These are phyloP conservation scores for Linyphia triangularis DNA, from an alignment of 2,888 invertebrate species.

Conservation along the genomic window DNA sequence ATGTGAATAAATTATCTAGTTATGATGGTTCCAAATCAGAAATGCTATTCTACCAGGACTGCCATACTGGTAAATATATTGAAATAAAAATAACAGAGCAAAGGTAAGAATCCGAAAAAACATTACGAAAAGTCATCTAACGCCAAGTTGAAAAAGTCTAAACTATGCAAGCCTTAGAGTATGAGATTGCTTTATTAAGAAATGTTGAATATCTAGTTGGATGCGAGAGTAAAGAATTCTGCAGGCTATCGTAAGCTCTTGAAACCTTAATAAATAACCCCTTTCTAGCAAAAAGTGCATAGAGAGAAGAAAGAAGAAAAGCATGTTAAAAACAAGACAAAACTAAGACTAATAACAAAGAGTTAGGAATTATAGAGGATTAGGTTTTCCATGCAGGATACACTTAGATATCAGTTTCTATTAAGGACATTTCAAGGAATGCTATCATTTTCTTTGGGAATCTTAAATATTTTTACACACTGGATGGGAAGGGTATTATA, in stretches of 20 bases:
- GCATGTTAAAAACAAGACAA: slow-evolving; percentile 46
- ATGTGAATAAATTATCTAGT: too few species aligned
- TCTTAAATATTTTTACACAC: slow-evolving; percentile 39
- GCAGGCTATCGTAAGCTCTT: slow-evolving; percentile 3
- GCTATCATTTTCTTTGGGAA: background rate
- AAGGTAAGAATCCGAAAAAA: background rate
- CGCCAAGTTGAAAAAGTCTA: background rate
- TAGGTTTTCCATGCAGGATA: background rate
- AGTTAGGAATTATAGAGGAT: background rate
- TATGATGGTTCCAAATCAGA: too few species aligned
- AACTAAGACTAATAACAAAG: slow-evolving; percentile 33
- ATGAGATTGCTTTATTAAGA: background rate
- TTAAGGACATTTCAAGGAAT: background rate
- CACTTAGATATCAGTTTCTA: background rate
- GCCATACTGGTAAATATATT: too few species aligned
- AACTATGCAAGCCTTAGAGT: background rate
- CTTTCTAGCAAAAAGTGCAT: slow-evolving; percentile 72
- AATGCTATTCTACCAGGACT: too few species aligned
- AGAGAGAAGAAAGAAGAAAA: slow-evolving; percentile 63
- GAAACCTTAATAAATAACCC: slow-evolving; percentile 39
- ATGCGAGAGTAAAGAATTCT: background rate
- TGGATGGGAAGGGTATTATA: background rate
- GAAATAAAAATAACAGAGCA: too few species aligned
- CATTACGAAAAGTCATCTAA: background rate
- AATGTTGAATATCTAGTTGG: background rate